Evolutionary conservation across 2,797 vertebrate genomes (phyloP).

Genomic region (Arremon aurantiirostris): DNA sequence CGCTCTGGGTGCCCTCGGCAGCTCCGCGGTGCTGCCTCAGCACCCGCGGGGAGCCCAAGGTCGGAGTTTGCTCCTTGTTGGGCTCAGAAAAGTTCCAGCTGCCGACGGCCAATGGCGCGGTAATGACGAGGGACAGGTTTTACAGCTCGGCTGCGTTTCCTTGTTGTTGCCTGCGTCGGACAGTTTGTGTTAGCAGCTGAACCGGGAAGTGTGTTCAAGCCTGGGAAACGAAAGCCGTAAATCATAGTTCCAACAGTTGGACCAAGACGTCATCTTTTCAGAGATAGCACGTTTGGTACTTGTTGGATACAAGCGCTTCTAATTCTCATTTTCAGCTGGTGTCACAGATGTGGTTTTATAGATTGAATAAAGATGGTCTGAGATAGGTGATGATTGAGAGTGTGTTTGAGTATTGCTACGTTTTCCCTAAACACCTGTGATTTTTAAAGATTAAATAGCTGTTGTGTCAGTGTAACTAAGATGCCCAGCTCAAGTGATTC

Average conservation of each 20-base stretch:
- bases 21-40: not conserved
- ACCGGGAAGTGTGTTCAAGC: not conserved
- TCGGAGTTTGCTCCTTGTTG: not conserved
- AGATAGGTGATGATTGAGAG: not conserved
- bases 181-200: not conserved
- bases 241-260: not conserved
- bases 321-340: accelerated
- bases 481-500: not conserved
- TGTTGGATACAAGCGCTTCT: not conserved
- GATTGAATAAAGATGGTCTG: not conserved
- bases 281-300: accelerated
- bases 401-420: not conserved
- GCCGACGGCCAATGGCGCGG: not conserved
- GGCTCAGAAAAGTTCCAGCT: not conserved
- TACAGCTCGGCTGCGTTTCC: not conserved
- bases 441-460: not conserved
- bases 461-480: not conserved
- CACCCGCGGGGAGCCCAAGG: not conserved
- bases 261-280: not conserved
- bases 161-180: not conserved
- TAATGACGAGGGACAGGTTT: not conserved
- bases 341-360: not conserved
- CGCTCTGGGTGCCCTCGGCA: not conserved
- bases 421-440: not conserved
- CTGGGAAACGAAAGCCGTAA: not conserved